These are phyloP conservation scores for Radopholus similis DNA, from an alignment of 1,140 invertebrate genomes.

Conservation along the genomic window DNA sequence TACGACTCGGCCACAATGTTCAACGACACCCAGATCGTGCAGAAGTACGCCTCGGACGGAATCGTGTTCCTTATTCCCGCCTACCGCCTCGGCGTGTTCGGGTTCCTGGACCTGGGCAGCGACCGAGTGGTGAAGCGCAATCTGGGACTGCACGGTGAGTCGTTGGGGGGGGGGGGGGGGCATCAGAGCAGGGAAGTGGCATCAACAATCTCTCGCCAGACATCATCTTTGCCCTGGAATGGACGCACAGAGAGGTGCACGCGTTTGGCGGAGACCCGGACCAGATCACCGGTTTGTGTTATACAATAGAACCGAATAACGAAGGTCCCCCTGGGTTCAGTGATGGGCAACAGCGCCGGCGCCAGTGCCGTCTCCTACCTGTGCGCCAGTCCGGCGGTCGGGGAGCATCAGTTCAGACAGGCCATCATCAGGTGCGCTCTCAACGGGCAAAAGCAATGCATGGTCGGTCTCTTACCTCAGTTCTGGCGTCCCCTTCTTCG, in stretches of 20 bases:
- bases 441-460: no score
- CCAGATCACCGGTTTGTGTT: constrained; percentile 71
- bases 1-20: constrained; percentile 48
- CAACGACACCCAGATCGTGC: constrained; percentile 43
- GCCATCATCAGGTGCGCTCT: constrained; percentile 2
- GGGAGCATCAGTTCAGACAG: constrained; percentile 5
- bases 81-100: constrained; percentile 57
- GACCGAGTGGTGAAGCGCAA: constrained; percentile 41
- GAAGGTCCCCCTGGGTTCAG: not conserved
- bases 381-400: not conserved
- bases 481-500: constrained; percentile 8
- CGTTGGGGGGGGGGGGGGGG: not conserved
- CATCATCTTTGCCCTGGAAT: constrained; percentile 70
- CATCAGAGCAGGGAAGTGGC: constrained; percentile 1
- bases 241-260: constrained; percentile 71
- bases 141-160: constrained; percentile 43
- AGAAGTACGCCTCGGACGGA: constrained; percentile 47
- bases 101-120: constrained; percentile 54
- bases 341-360: constrained; percentile 32
- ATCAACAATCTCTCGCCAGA: constrained; percentile 20
- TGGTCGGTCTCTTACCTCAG: not conserved
- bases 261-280: constrained; percentile 72
- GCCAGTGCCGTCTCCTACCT: constrained; percentile 14
- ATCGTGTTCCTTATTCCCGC: constrained; percentile 61
- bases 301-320: constrained; percentile 53